Evolutionary conservation across 2,888 invertebrate genomes (phyloP).

Genomic region (Drosophila meridiana): DNA sequence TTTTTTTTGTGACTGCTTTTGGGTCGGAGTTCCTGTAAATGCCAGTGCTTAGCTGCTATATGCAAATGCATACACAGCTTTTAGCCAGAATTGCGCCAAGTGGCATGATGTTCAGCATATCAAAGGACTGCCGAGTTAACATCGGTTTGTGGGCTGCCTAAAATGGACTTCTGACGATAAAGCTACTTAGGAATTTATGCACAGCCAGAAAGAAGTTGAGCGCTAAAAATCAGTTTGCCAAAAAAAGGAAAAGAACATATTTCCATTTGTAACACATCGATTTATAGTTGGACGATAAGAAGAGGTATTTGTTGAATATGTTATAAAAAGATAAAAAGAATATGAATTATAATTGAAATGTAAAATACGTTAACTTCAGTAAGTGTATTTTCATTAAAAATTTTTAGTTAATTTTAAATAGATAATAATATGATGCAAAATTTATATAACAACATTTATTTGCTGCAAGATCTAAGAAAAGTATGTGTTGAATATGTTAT

Average conservation of each 20-base stretch:
- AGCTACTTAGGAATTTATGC: constrained; percentile 48
- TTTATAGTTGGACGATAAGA: constrained; percentile 11
- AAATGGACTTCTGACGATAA: constrained; percentile 38
- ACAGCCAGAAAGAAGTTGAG: constrained; percentile 17
- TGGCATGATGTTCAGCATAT: constrained; percentile 77
- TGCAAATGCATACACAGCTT: constrained; percentile 69
- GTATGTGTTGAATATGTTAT: too few relatives aligned
- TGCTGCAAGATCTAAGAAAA: too few relatives aligned
- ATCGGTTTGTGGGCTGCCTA: constrained; percentile 17
- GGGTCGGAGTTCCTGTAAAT: constrained; percentile 8
- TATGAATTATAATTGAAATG: background rate
- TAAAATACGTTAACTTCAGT: background rate
- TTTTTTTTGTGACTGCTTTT: constrained; percentile 14
- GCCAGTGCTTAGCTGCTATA: constrained; percentile 52
- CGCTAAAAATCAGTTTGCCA: constrained; percentile 3
- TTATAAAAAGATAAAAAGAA: too few relatives aligned
- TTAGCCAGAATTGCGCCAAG: constrained; percentile 72
- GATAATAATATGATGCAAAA: background rate
- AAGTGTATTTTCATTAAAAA: background rate
- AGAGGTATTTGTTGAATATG: background rate
- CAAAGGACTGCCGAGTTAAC: constrained; percentile 65
- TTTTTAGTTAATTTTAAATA: background rate
- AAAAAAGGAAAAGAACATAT: background rate
- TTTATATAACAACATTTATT: too few relatives aligned
- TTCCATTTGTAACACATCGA: constrained; percentile 9